Evolutionary conservation across 2,888 invertebrate species (phyloP).

Genomic region (Adelognathus sp.): DNA sequence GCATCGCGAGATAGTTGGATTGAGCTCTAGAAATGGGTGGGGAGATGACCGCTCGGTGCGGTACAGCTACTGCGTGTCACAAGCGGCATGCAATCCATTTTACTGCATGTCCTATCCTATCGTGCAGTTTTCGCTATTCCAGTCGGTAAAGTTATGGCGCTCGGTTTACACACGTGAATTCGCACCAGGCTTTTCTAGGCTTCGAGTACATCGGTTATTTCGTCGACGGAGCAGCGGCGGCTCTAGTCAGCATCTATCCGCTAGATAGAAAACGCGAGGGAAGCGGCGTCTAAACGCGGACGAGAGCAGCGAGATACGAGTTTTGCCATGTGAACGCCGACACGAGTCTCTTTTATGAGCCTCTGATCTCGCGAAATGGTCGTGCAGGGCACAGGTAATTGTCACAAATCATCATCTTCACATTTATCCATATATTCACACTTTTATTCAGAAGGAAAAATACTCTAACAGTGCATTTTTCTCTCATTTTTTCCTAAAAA

Average conservation of each 20-base stretch:
- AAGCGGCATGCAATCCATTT: too few relatives aligned
- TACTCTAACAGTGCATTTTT: too few relatives aligned
- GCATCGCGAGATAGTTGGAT: slow-evolving; percentile 19
- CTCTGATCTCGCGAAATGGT: slow-evolving; percentile 24
- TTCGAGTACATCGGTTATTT: background rate
- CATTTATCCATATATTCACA: too few relatives aligned
- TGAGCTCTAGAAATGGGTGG: slow-evolving; percentile 1
- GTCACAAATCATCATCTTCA: too few relatives aligned
- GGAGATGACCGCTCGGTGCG: too few relatives aligned
- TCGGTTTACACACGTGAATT: slow-evolving; percentile 46
- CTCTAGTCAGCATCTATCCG: background rate
- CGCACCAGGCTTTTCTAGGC: slow-evolving; percentile 40
- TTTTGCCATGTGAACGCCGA: slow-evolving; percentile 10
- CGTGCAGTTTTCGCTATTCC: slow-evolving; percentile 42
- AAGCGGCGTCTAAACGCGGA: background rate
- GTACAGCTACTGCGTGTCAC: too few relatives aligned
- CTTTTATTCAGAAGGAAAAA: too few relatives aligned
- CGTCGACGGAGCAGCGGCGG: background rate
- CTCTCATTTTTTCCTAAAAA: too few relatives aligned
- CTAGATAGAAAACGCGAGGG: background rate
- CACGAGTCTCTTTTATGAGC: background rate
- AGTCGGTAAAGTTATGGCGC: slow-evolving; percentile 41
- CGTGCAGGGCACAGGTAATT: slow-evolving; percentile 40
- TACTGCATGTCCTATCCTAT: slow-evolving; percentile 18
- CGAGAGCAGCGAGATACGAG: slow-evolving; percentile 20